Conservation (phyloP, 1,140 invertebrate species). For the Drosophila grimshawi region DNA sequence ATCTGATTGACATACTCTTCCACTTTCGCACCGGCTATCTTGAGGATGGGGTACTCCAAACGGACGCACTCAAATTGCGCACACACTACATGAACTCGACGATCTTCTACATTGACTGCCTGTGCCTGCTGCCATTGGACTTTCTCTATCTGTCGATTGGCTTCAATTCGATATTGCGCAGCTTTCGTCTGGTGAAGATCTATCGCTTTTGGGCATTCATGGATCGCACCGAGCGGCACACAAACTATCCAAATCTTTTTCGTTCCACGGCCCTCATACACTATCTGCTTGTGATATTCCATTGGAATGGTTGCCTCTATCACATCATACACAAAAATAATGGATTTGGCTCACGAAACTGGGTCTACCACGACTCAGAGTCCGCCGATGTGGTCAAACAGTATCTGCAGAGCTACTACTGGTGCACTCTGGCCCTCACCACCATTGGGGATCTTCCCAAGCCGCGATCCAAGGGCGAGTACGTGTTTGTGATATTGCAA, state of each 20-base stretch:
- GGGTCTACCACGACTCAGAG: conserved; percentile 94
- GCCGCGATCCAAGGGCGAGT: conserved; percentile 94
- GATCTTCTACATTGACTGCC: conserved; percentile 99
- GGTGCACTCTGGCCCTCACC: conserved; percentile 97
- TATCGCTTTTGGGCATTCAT: conserved; percentile 99
- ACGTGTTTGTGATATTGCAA: conserved; percentile 95
- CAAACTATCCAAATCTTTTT: conserved; percentile 99
- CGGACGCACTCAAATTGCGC: conserved; percentile 95
- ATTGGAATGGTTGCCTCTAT: conserved; percentile 99
- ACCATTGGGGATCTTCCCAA: conserved; percentile 93
- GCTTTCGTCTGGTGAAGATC: conserved; percentile 98
- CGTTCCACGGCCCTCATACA: conserved; percentile 97
- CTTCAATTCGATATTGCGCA: conserved; percentile 98
- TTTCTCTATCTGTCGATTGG: conserved; percentile 99
- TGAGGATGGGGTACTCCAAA: conserved; percentile 98
- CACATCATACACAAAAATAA: conserved; percentile 98
- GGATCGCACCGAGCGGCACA: conserved; percentile 98
- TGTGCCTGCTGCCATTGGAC: conserved; percentile 98
- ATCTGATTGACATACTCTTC: conserved; percentile 97
- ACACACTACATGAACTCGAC: conserved; percentile 99
- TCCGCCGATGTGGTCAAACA: conserved; percentile 95
- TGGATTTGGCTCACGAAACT: conserved; percentile 95
- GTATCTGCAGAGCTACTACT: conserved; percentile 99
- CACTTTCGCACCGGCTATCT: conserved; percentile 98
- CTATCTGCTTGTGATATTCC: conserved; percentile 98